phyloP scores from a whole-genome alignment of 1,140 invertebrate species.

The Calephelis nemesis region DNA sequence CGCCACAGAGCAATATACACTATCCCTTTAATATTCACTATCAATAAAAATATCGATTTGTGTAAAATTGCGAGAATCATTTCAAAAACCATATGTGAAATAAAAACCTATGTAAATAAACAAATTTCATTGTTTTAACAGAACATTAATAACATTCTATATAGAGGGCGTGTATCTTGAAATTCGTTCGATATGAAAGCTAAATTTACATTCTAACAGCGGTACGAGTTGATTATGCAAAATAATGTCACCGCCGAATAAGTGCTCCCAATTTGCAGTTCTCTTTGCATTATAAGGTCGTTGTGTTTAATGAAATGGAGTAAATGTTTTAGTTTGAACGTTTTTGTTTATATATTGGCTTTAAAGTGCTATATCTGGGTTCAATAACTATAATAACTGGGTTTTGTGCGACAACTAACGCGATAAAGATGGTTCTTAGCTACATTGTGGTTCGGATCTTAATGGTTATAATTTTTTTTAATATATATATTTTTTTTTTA shows the following conservation, averaged over 20 bases:
- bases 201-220: slow-evolving; percentile 67
- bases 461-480: too few relatives aligned
- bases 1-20: too few relatives aligned
- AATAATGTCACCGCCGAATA: slow-evolving; percentile 47
- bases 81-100: not conserved
- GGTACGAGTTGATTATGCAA: slow-evolving; percentile 64
- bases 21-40: too few relatives aligned
- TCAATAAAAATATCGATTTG: too few relatives aligned
- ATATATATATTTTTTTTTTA: too few relatives aligned
- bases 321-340: slow-evolving; percentile 30
- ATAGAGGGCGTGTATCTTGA: slow-evolving; percentile 43
- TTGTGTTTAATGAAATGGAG: slow-evolving; percentile 43
- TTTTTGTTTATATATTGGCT: not conserved
- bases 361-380: not conserved
- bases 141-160: slow-evolving; percentile 30
- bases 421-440: too few relatives aligned
- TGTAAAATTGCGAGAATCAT: not conserved
- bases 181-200: slow-evolving; percentile 48
- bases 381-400: too few relatives aligned
- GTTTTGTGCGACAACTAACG: too few relatives aligned
- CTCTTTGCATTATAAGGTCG: slow-evolving; percentile 46
- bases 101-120: slow-evolving; percentile 19
- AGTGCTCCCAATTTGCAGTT: slow-evolving; percentile 57
- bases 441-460: too few relatives aligned
- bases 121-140: slow-evolving; percentile 15